A percentile compares a stretch with the other conserved stretches of the same genome.
Conservation (phyloP, 2,797 vertebrate genomes). For the Lindbergichthys nudifrons region DNA sequence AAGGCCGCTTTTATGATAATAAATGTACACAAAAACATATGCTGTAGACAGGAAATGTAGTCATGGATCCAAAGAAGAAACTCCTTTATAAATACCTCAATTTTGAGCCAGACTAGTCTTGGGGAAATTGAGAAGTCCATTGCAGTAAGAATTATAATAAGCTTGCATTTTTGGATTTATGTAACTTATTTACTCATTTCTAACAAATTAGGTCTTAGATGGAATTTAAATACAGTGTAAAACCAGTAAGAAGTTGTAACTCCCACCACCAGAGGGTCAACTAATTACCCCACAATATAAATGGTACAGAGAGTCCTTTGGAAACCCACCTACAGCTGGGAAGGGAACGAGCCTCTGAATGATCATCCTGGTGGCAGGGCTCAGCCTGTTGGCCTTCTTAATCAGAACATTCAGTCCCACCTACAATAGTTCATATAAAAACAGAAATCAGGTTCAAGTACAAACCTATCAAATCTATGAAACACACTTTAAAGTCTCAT, state of each 20-base stretch:
- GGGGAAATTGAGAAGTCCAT: too few species aligned
- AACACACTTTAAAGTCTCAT: background rate
- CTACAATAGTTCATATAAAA: slow-evolving; percentile 68
- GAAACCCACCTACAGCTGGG: slow-evolving; percentile 93
- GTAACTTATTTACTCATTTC: background rate
- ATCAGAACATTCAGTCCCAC: slow-evolving; percentile 96
- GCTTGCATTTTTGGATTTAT: too few species aligned
- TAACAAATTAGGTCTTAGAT: too few species aligned
- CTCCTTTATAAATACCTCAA: background rate
- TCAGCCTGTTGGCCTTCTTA: slow-evolving; percentile 93
- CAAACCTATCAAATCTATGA: background rate
- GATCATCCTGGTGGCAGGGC: slow-evolving; percentile 91
- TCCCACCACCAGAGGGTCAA: slow-evolving; percentile 34
- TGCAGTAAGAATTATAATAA: too few species aligned
- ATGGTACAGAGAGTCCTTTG: slow-evolving; percentile 1
- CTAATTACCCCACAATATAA: background rate
- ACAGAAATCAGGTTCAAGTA: background rate
- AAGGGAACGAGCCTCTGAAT: slow-evolving; percentile 97
- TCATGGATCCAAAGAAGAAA: background rate
- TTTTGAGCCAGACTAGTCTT: too few species aligned
- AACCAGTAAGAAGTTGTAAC: background rate
- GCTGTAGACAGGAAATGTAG: background rate
- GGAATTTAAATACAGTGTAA: background rate
- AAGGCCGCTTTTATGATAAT: background rate
- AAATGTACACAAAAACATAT: background rate